Base-by-base conservation (phyloP, 2,113 vertebrate species). In the Scalopus aquaticus region DNA sequence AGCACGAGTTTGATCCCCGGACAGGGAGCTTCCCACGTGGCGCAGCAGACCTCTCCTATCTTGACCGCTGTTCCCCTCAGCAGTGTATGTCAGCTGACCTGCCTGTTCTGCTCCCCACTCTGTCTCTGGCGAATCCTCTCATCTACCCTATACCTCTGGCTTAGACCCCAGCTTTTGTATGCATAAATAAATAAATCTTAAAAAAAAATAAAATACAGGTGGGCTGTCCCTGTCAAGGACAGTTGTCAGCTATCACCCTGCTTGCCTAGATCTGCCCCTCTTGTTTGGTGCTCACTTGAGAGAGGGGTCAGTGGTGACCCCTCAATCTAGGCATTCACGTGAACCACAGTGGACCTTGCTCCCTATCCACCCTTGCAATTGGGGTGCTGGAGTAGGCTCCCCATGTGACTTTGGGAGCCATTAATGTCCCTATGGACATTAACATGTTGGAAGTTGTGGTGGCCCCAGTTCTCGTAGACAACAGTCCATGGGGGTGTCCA, bases 401-500 rank as follows among this genome's bases (percentile, higher is more conserved):
- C 16, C 12, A 22, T 0, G 6, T 81, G 28, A 17, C n/a, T 12
- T 32, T 4, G 1, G 69, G 32, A 10, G 6, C 56, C 7, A 15
- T 3, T 3, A 20, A 5, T 30, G 10, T 15, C 15, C n/a, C 30
- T 7, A 0, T 15, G 24, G 39, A 44, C 10, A 9, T 28, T n/a
- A 35, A 28, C 11, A 4, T 70, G 60, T 67, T 92, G 37, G 72
- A 42, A 69, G 49, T 17, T 24, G 17, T n/a, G 60, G 37, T 5
- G 16, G 46, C 15, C 46, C 35, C 56, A 42, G 69, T 78, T 73
- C 37, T 77, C 82, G 32, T 39, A 5, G 24, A 58, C 16, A 39
- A 37, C 32, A 69, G 11, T 9, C 32, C 26, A 1, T 1, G 5
- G 44, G 28, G 39, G 9, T 49, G 9, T 39, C n/a, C n/a, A 54